Evolutionary conservation across 2,113 vertebrate genomes (phyloP).

Genomic region (Oenanthe melanoleuca): DNA sequence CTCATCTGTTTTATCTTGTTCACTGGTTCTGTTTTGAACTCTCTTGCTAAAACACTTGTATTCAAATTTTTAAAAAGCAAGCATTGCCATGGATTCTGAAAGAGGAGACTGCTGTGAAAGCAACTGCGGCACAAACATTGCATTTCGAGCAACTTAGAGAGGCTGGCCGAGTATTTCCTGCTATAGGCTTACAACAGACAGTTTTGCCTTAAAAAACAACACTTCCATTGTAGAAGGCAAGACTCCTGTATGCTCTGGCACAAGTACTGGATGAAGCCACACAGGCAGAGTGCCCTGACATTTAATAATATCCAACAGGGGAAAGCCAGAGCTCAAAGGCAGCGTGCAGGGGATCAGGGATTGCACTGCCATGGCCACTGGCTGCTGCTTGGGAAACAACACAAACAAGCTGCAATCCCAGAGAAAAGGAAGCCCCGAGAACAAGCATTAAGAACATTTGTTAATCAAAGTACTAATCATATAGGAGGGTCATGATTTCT

Average conservation of each 20-base stretch:
- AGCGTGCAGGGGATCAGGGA: background rate
- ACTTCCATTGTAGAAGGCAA: background rate
- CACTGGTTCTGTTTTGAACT: background rate
- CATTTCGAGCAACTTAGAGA: background rate
- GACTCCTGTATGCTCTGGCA: background rate
- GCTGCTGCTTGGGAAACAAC: background rate
- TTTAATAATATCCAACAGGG: background rate
- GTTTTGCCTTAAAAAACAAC: background rate
- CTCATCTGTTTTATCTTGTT: background rate
- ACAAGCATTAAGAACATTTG: conserved; percentile 33
- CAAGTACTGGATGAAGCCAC: background rate
- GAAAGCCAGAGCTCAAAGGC: background rate
- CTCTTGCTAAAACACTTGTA: background rate
- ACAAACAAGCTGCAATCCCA: background rate
- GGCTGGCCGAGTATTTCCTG: background rate
- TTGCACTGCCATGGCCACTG: background rate
- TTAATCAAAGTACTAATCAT: conserved; percentile 56
- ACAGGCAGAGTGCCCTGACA: background rate
- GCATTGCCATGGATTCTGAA: background rate
- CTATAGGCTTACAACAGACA: background rate
- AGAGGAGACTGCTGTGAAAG: conserved; percentile 8
- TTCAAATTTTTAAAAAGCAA: background rate
- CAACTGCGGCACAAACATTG: background rate
- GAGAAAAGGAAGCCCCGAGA: background rate
- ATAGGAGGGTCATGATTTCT: background rate